A percentile compares a stretch with the other conserved stretches of the same genome.
Conservation (phyloP, 2,888 invertebrate genomes). For the Noctua comes region DNA sequence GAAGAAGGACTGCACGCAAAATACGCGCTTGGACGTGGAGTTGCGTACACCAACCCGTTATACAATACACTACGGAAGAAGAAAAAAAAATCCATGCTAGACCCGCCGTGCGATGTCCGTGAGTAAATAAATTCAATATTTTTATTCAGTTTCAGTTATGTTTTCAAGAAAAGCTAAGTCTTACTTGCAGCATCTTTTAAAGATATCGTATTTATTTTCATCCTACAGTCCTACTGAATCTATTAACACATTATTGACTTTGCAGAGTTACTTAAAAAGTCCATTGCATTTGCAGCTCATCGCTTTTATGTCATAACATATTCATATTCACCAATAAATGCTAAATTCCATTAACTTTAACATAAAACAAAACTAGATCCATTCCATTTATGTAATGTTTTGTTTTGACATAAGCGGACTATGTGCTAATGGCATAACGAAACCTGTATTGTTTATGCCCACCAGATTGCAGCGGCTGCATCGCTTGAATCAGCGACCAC, state of each 20-base stretch:
- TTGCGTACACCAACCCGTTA: too few species aligned
- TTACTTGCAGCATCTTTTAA: not conserved
- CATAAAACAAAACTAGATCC: not conserved
- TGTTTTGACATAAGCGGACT: slow-evolving; percentile 32
- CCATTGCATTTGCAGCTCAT: not conserved
- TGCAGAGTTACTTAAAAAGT: not conserved
- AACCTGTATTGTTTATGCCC: slow-evolving; percentile 59
- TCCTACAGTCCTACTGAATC: not conserved
- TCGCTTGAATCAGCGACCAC: slow-evolving; percentile 55
- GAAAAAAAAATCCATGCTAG: not conserved
- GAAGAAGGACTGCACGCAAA: too few species aligned
- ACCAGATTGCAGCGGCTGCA: slow-evolving; percentile 58
- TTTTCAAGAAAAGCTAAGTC: not conserved
- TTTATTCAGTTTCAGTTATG: not conserved
- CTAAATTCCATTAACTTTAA: not conserved
- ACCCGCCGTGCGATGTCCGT: not conserved
- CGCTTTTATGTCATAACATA: not conserved
- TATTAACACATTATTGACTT: not conserved
- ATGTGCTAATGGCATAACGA: slow-evolving; percentile 42
- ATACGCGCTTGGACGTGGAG: too few species aligned
- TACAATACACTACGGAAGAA: not conserved
- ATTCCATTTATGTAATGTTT: slow-evolving; percentile 35
- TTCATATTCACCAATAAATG: not conserved
- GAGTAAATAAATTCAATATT: not conserved
- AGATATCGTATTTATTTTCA: not conserved